A percentile compares a stretch with the other conserved stretches of the same genome.
Conservation (phyloP, 1,140 invertebrate species). For the Drosophila arizonae region DNA sequence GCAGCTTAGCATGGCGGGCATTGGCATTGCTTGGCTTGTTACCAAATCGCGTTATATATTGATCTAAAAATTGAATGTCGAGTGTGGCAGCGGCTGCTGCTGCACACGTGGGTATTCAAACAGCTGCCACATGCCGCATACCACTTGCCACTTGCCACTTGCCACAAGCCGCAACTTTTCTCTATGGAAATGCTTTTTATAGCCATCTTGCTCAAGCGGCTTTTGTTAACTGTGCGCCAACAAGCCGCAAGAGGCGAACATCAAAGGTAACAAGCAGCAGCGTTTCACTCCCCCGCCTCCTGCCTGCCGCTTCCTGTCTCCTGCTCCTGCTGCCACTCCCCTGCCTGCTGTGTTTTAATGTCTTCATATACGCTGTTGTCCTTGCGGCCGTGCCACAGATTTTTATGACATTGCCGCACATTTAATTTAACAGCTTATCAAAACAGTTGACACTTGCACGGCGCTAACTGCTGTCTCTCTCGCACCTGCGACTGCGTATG, state of each 20-base stretch:
- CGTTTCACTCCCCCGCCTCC: no score
- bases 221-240: neutral
- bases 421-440: slow-evolving; percentile 79
- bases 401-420: slow-evolving; percentile 70
- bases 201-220: neutral
- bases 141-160: no score
- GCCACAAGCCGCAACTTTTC: slow-evolving; percentile 2
- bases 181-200: neutral
- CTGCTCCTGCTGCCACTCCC: no score
- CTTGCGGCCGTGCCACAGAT: slow-evolving; percentile 55
- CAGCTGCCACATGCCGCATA: slow-evolving; percentile 2
- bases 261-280: slow-evolving; percentile 5
- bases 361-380: slow-evolving; percentile 20
- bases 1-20: neutral
- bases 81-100: slow-evolving; percentile 47
- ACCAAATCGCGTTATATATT: slow-evolving; percentile 40
- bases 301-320: no score
- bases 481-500: no score
- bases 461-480: neutral
- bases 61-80: slow-evolving; percentile 69
- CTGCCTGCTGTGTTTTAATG: slow-evolving; percentile 10
- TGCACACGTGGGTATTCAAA: slow-evolving; percentile 13
- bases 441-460: slow-evolving; percentile 68
- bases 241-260: neutral
- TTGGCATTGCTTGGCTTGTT: slow-evolving; percentile 10